These are phyloP conservation scores for Eulithis testata DNA, from an alignment of 2,888 invertebrate species.

Conservation along the genomic window DNA sequence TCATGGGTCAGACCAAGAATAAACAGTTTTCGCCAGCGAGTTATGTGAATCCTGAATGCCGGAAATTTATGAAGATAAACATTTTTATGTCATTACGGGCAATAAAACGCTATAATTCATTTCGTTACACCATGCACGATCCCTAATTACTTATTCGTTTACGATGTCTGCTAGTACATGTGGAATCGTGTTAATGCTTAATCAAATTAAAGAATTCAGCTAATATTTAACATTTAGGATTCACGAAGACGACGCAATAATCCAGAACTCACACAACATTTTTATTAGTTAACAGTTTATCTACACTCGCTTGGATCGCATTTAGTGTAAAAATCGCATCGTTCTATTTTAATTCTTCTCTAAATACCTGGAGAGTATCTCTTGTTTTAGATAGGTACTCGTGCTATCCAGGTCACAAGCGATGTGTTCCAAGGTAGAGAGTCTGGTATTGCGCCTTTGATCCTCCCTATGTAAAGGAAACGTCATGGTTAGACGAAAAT, in stretches of 20 bases:
- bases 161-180: slow-evolving; percentile 53
- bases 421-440: slow-evolving; percentile 58
- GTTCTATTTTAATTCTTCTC: slow-evolving; percentile 14
- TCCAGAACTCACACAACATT: slow-evolving; percentile 42
- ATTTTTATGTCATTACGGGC: slow-evolving; percentile 61
- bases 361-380: slow-evolving; percentile 30
- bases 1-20: slow-evolving; percentile 38
- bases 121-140: slow-evolving; percentile 53
- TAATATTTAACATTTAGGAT: slow-evolving; percentile 73
- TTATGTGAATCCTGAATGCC: slow-evolving; percentile 82
- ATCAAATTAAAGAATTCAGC: slow-evolving; percentile 28
- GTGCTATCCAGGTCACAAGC: slow-evolving; percentile 58
- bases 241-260: slow-evolving; percentile 81
- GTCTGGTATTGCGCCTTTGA: slow-evolving; percentile 78
- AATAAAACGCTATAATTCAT: slow-evolving; percentile 61
- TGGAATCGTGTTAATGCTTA: slow-evolving; percentile 37
- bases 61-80: slow-evolving; percentile 60
- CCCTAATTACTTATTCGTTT: slow-evolving; percentile 63
- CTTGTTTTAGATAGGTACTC: slow-evolving; percentile 21
- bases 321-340: slow-evolving; percentile 21
- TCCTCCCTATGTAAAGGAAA: slow-evolving; percentile 74
- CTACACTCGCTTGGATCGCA: slow-evolving; percentile 24
- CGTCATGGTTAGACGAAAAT: slow-evolving; percentile 29
- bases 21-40: slow-evolving; percentile 64
- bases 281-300: neutral